Evolutionary conservation across 1,140 invertebrate genomes (phyloP).

Genomic region (Brachionus manjavacas): DNA sequence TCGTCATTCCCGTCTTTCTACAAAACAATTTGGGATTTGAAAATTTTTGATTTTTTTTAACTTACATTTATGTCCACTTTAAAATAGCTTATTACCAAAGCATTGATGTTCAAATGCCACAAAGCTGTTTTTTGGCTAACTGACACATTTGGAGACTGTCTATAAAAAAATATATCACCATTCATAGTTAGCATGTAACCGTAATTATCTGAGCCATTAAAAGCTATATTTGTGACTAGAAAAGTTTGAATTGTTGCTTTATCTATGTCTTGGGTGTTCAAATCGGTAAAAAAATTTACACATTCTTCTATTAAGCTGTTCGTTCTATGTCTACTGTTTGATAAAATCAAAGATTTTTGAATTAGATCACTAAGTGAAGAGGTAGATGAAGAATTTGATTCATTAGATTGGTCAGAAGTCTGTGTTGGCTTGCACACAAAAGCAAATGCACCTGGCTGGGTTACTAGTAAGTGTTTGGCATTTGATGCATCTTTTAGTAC

Average conservation of each 20-base stretch:
- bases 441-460: slow-evolving; percentile 6
- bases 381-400: slow-evolving; percentile 12
- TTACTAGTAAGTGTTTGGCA: neutral
- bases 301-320: neutral
- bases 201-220: slow-evolving; percentile 18
- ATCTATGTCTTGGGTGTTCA: neutral
- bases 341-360: slow-evolving; percentile 7
- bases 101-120: slow-evolving; percentile 20
- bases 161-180: slow-evolving; percentile 40
- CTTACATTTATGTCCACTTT: slow-evolving; percentile 36
- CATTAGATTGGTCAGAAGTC: neutral
- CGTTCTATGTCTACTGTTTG: neutral
- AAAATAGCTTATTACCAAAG: slow-evolving; percentile 13
- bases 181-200: slow-evolving; percentile 6
- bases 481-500: slow-evolving; percentile 6
- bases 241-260: slow-evolving; percentile 17
- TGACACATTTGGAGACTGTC: neutral
- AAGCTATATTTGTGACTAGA: slow-evolving; percentile 14
- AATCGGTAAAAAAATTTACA: neutral
- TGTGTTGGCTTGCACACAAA: neutral
- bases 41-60: neutral
- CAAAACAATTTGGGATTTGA: neutral
- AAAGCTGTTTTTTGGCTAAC: neutral
- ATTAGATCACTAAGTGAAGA: slow-evolving; percentile 21
- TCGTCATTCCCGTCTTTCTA: slow-evolving; percentile 42